Base-by-base conservation (phyloP, 2,888 invertebrate genomes). In the Oegoconia quadripuncta region DNA sequence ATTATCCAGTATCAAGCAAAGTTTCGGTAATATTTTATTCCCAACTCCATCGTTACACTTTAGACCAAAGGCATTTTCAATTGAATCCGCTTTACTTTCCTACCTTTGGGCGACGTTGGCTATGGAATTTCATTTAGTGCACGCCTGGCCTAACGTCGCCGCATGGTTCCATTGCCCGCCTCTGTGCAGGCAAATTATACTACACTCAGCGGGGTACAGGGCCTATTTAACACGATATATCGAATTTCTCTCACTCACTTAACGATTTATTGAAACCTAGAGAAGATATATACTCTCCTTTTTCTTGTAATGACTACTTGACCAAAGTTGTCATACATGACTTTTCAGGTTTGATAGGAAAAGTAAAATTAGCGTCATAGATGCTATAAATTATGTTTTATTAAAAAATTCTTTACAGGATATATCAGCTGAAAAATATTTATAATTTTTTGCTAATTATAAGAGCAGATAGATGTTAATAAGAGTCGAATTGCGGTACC, bases 101-200 rank as follows among this genome's bases (percentile, higher is more conserved):
- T 37, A 38, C 42, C 37, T 38, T 37, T 30, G 35, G 43, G 47
- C 37, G 48, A 43, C 41, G 44, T 25, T 37, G 37, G 27, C 39
- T 40, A 46, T 48, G 56, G 56, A 59, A 56, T 59, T 59, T 54
- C 47, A 55, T 56, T 55, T 55, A 49, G 55, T 59, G 55, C 42
- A 47, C 40, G 48, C 43, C 39, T 37, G 45, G 48, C 55, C 48
- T 57, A 48, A 55, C 50, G 37, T 42, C 56, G 34, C 60, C 47
- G 60, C 62, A 56, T 56, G 63, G 55, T 42, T 53, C 49, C 41
- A 30, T 43, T 34, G 46, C 42, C 37, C 42, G 42, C 45, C 42
- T 48, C 43, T 50, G 50, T 56, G 34, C 26, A 34, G 65, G 72
- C 74, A 80, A 79, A 79, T 79, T 78, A 76, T 73, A 62, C 71